Evolutionary conservation across 2,888 invertebrate species (phyloP).

Genomic region (Sarcophaga rosellei): DNA sequence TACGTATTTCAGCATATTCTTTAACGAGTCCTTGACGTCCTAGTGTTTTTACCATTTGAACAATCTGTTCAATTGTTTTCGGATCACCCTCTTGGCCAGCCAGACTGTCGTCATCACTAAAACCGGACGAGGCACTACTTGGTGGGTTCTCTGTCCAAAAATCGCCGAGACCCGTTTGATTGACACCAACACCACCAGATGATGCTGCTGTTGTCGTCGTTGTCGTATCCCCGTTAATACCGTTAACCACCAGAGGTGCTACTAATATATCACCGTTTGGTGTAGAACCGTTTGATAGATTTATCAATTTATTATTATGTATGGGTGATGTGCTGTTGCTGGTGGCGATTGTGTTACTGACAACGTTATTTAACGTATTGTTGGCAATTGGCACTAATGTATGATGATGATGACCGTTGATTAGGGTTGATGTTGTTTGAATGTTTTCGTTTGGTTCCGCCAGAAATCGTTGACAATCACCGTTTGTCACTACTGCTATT

Average conservation of each 20-base stretch:
- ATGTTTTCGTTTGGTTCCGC: slow-evolving; percentile 77
- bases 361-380: slow-evolving; percentile 53
- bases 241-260: slow-evolving; percentile 58
- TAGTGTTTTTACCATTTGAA: slow-evolving; percentile 85
- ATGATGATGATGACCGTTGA: slow-evolving; percentile 55
- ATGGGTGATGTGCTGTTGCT: slow-evolving; percentile 60
- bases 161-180: slow-evolving; percentile 77
- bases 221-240: slow-evolving; percentile 56
- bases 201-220: slow-evolving; percentile 41
- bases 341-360: slow-evolving; percentile 54
- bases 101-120: slow-evolving; percentile 95
- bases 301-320: slow-evolving; percentile 63
- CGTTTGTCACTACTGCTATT: slow-evolving; percentile 68
- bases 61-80: slow-evolving; percentile 85
- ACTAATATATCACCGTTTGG: slow-evolving; percentile 60
- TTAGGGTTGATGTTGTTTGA: slow-evolving; percentile 71
- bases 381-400: slow-evolving; percentile 62
- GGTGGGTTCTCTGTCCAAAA: slow-evolving; percentile 84
- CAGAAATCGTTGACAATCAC: slow-evolving; percentile 61
- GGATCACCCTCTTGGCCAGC: slow-evolving; percentile 87
- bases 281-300: slow-evolving; percentile 56
- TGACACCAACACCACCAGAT: slow-evolving; percentile 72
- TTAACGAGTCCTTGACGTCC: slow-evolving; percentile 91
- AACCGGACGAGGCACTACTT: slow-evolving; percentile 90
- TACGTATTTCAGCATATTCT: slow-evolving; percentile 94